These are phyloP conservation scores for Drosophila ohnishii DNA, from an alignment of 1,140 invertebrate species.

Conservation along the genomic window DNA sequence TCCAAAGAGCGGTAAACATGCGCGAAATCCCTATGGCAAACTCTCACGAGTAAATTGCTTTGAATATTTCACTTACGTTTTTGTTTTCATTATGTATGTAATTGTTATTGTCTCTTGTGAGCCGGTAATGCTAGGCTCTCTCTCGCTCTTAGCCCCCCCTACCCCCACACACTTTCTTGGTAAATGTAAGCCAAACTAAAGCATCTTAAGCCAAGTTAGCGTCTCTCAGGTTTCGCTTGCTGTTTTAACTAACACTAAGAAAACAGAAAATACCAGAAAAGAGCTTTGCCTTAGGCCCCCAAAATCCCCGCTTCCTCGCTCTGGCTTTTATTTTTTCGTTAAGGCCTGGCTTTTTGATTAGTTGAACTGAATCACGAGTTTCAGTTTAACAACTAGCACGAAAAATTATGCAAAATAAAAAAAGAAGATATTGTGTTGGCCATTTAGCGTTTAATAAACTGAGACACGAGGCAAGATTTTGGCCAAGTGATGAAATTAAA, in stretches of 20 bases:
- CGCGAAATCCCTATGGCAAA: conserved; percentile 7
- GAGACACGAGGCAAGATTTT: conserved; percentile 25
- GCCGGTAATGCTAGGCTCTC: conserved; percentile 51
- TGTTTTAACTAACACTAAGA: conserved; percentile 45
- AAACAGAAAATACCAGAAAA: conserved; percentile 16
- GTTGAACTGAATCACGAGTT: conserved; percentile 62
- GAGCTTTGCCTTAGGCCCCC: conserved; percentile 7
- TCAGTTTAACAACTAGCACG: conserved; percentile 58
- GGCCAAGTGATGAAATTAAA: conserved; percentile 26
- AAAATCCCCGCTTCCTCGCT: not conserved
- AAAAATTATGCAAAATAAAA: conserved; percentile 58
- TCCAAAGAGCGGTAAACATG: conserved; percentile 29
- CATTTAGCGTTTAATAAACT: conserved; percentile 39
- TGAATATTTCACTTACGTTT: conserved; percentile 29
- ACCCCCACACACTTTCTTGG: not conserved
- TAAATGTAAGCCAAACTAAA: conserved; percentile 67
- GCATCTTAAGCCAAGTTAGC: conserved; percentile 63
- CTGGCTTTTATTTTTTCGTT: conserved; percentile 21
- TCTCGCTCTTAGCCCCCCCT: not conserved
- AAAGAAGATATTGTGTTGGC: conserved; percentile 22
- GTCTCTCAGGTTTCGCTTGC: conserved; percentile 33
- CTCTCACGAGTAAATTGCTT: conserved; percentile 1
- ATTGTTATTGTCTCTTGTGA: conserved; percentile 71
- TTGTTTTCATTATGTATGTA: conserved; percentile 59
- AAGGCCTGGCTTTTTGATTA: conserved; percentile 41